A percentile compares a stretch with the other conserved stretches of the same genome.
These are phyloP conservation scores for Podiceps cristatus DNA, from an alignment of 2,113 vertebrate species.

Conservation along the genomic window DNA sequence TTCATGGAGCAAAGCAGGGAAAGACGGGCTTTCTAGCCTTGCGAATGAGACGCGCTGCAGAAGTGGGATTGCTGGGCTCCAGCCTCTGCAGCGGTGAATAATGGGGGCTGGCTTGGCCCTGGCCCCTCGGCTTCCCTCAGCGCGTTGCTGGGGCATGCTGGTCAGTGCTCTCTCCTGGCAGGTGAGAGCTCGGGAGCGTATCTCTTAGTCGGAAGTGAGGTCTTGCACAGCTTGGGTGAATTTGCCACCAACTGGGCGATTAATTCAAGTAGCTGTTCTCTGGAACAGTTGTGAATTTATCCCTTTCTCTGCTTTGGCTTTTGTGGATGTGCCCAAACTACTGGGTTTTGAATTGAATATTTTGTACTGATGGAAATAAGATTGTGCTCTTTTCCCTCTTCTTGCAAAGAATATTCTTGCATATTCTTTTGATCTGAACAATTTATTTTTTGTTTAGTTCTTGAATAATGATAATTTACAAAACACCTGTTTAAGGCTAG, in stretches of 20 bases:
- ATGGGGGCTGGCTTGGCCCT: neutral
- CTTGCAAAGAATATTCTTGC: neutral
- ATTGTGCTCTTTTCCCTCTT: neutral
- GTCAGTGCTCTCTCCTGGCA: neutral
- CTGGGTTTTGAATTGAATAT: neutral
- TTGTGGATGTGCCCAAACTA: neutral
- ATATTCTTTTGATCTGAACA: neutral
- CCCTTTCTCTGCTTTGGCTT: neutral
- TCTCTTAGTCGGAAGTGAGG: neutral
- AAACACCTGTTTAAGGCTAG: neutral
- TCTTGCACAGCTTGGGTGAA: neutral
- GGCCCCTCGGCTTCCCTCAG: neutral
- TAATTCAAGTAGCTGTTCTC: neutral
- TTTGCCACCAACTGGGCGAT: neutral
- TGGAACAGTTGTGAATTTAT: neutral
- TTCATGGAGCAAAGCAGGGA: neutral
- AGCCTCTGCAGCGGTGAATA: accelerated
- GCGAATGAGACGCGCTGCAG: accelerated
- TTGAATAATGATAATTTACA: neutral
- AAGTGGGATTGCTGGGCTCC: neutral
- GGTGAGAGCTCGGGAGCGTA: accelerated
- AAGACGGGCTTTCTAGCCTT: neutral
- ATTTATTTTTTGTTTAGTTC: neutral
- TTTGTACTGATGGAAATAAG: neutral
- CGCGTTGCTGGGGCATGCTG: neutral